These are phyloP conservation scores for Brienomyrus brachyistius DNA, from an alignment of 2,113 vertebrate genomes.

Conservation along the genomic window DNA sequence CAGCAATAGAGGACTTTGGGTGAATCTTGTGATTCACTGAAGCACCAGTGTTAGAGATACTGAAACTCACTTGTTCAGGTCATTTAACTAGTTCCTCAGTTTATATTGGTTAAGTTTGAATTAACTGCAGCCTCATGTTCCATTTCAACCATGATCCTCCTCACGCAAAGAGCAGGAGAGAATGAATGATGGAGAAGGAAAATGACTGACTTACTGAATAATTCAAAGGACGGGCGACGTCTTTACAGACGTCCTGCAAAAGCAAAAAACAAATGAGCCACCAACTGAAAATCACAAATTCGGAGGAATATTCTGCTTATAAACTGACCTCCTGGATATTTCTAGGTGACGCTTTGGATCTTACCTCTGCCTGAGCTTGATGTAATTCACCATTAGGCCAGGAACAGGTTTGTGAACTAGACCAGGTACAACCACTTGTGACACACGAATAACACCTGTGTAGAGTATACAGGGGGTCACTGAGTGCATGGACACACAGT, in stretches of 20 bases:
- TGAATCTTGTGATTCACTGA: not conserved
- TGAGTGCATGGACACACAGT: no score
- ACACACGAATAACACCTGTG: conserved; percentile 41
- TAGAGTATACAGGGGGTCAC: not conserved
- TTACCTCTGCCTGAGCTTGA: conserved; percentile 14
- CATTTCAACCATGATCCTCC: not conserved
- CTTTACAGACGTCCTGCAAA: conserved; percentile 22
- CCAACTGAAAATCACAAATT: not conserved
- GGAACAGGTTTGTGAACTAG: conserved; percentile 9
- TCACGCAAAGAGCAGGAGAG: not conserved
- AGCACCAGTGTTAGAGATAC: not conserved
- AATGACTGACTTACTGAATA: conserved; percentile 16
- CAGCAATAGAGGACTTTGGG: not conserved
- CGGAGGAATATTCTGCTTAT: not conserved
- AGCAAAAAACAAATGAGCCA: not conserved
- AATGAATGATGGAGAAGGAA: not conserved
- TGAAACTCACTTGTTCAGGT: not conserved
- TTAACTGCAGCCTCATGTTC: not conserved
- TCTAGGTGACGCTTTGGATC: not conserved
- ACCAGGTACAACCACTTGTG: conserved; percentile 40
- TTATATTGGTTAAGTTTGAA: not conserved
- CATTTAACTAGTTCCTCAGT: not conserved
- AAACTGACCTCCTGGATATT: not conserved
- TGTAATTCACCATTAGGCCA: not conserved
- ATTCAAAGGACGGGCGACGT: not conserved